Percentiles rank a stretch among this genome's conserved stretches.
These are phyloP conservation scores for Dasypogon diadema DNA, from an alignment of 2,888 invertebrate species.

Conservation along the genomic window DNA sequence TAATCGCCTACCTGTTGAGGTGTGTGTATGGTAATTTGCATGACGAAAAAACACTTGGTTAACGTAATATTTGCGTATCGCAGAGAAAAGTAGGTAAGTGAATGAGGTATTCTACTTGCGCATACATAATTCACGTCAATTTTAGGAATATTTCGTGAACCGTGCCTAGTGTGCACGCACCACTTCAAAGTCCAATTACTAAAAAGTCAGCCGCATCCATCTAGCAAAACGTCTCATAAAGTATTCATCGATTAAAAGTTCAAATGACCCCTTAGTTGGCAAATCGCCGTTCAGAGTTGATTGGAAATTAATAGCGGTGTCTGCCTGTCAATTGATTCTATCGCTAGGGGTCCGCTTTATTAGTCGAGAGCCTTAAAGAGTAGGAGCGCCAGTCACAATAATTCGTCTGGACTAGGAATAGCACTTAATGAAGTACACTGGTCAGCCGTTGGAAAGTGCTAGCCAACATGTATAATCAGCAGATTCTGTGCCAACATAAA, in stretches of 20 bases:
- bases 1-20: slow-evolving; percentile 23
- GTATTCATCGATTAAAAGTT: slow-evolving; percentile 47
- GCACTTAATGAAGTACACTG: neutral
- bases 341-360: slow-evolving; percentile 38
- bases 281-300: slow-evolving; percentile 46
- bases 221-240: slow-evolving; percentile 40
- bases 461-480: neutral
- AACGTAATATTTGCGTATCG: slow-evolving; percentile 16
- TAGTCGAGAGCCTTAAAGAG: slow-evolving; percentile 14
- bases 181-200: slow-evolving; percentile 29
- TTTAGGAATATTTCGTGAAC: neutral
- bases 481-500: neutral
- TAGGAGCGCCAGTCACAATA: slow-evolving; percentile 6
- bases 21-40: slow-evolving; percentile 24
- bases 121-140: neutral
- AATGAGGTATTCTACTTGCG: neutral
- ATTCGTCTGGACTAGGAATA: slow-evolving; percentile 8
- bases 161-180: slow-evolving; percentile 11
- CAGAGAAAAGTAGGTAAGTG: neutral
- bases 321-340: slow-evolving; percentile 47
- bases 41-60: slow-evolving; percentile 12
- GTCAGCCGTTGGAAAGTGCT: neutral
- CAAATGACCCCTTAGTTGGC: slow-evolving; percentile 32
- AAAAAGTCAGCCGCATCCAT: slow-evolving; percentile 11
- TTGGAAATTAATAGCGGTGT: slow-evolving; percentile 50